Conservation (phyloP, 1,140 invertebrate genomes). For the Leptinotarsa texana region DNA sequence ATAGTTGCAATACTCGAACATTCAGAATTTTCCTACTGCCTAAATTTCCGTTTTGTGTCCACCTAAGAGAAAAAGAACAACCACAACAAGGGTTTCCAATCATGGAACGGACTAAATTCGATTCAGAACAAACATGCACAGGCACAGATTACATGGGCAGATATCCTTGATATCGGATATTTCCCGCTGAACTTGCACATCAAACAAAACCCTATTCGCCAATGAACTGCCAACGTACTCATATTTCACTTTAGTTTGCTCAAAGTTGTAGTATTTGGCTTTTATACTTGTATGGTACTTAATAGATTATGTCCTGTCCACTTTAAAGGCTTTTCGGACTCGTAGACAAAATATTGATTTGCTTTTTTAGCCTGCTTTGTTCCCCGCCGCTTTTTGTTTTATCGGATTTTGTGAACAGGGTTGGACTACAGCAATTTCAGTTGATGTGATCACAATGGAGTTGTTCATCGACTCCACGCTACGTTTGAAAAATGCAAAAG, state of each 20-base stretch:
- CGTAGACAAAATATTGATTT: conserved; percentile 30
- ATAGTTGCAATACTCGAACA: too few relatives aligned
- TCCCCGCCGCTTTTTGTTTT: conserved; percentile 9
- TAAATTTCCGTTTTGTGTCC: too few relatives aligned
- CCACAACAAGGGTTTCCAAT: too few relatives aligned
- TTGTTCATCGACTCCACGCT: too few relatives aligned
- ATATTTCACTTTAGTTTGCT: conserved; percentile 31
- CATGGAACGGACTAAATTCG: too few relatives aligned
- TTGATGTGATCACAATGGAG: too few relatives aligned
- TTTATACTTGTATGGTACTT: conserved; percentile 32
- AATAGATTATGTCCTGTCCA: conserved; percentile 31
- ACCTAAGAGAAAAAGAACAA: too few relatives aligned
- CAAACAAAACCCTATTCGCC: conserved; percentile 6
- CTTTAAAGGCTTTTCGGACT: conserved; percentile 28
- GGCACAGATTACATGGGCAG: too few relatives aligned
- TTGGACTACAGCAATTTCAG: background rate
- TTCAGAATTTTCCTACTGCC: too few relatives aligned
- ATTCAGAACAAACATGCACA: too few relatives aligned
- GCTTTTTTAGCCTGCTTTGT: conserved; percentile 25
- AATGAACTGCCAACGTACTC: background rate
- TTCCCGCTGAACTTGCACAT: background rate
- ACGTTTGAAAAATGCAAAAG: too few relatives aligned
- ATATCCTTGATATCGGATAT: background rate
- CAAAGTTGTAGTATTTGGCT: conserved; percentile 29
- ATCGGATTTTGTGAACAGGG: conserved; percentile 14